These are phyloP conservation scores for Ctenoplectra terminalis DNA, from an alignment of 1,140 invertebrate species.

Conservation along the genomic window DNA sequence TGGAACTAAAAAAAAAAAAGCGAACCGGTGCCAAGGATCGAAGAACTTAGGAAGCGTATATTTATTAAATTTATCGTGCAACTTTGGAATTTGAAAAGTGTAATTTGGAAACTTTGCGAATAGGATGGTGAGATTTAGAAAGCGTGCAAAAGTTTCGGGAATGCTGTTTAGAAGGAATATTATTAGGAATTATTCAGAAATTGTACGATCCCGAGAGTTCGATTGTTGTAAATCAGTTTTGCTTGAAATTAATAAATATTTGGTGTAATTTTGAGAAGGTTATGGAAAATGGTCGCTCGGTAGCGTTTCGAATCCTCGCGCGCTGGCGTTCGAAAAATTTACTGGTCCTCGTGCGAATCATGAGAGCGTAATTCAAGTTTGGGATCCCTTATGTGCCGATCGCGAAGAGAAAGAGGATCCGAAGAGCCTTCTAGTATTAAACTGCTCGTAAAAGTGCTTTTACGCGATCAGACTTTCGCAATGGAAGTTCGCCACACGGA, in stretches of 20 bases:
- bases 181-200: too few relatives aligned
- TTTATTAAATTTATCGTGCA: too few relatives aligned
- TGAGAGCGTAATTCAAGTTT: slow-evolving; percentile 31
- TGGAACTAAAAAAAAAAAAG: too few relatives aligned
- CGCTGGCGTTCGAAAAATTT: background rate
- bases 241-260: too few relatives aligned
- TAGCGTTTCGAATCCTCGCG: slow-evolving; percentile 3
- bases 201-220: too few relatives aligned
- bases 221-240: too few relatives aligned
- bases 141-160: too few relatives aligned
- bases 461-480: slow-evolving; percentile 62
- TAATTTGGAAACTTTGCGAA: too few relatives aligned
- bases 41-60: too few relatives aligned
- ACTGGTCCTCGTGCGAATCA: background rate
- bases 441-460: slow-evolving; percentile 63
- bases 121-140: background rate
- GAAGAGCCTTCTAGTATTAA: slow-evolving; percentile 49
- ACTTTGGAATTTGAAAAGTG: too few relatives aligned
- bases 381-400: slow-evolving; percentile 1
- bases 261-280: too few relatives aligned
- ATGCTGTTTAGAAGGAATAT: too few relatives aligned
- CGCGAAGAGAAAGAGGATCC: slow-evolving; percentile 26
- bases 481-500: slow-evolving; percentile 52
- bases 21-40: background rate
- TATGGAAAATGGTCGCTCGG: background rate